A percentile compares a stretch with the other conserved stretches of the same genome.
Evolutionary conservation across 2,888 invertebrate species (phyloP).

Genomic region (Pammene aurita): DNA sequence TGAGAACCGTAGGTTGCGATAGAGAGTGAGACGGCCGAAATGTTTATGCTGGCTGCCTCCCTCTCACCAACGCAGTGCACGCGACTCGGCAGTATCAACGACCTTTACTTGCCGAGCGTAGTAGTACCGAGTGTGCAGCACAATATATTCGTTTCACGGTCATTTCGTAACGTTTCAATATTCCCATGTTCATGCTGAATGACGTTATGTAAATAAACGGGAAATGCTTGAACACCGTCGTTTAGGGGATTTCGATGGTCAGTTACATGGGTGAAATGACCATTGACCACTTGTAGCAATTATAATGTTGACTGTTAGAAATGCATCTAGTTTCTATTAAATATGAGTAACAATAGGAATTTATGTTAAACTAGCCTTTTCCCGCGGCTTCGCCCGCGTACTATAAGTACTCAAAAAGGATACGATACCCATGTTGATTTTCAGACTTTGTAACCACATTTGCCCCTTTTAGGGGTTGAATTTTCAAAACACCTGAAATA

Average conservation of each 20-base stretch:
- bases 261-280: slow-evolving; percentile 45
- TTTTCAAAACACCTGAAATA: too few species aligned
- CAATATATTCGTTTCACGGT: slow-evolving; percentile 76
- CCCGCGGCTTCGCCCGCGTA: too few species aligned
- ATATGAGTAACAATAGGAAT: not conserved
- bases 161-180: slow-evolving; percentile 76
- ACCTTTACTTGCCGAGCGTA: slow-evolving; percentile 70
- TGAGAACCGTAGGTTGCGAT: slow-evolving; percentile 58
- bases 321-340: not conserved
- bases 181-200: slow-evolving; percentile 57
- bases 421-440: too few species aligned
- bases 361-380: too few species aligned
- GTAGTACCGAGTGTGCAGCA: slow-evolving; percentile 65
- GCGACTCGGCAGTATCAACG: slow-evolving; percentile 73
- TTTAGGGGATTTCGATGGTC: slow-evolving; percentile 43
- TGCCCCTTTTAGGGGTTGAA: too few species aligned
- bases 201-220: slow-evolving; percentile 63
- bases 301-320: slow-evolving; percentile 17
- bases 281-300: slow-evolving; percentile 4
- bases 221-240: slow-evolving; percentile 48
- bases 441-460: too few species aligned
- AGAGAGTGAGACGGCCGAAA: slow-evolving; percentile 58
- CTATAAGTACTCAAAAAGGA: too few species aligned
- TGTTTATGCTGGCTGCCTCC: slow-evolving; percentile 72
- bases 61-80: slow-evolving; percentile 63